These are phyloP conservation scores for Eristalis tenax DNA, from an alignment of 2,888 invertebrate genomes.

Conservation along the genomic window DNA sequence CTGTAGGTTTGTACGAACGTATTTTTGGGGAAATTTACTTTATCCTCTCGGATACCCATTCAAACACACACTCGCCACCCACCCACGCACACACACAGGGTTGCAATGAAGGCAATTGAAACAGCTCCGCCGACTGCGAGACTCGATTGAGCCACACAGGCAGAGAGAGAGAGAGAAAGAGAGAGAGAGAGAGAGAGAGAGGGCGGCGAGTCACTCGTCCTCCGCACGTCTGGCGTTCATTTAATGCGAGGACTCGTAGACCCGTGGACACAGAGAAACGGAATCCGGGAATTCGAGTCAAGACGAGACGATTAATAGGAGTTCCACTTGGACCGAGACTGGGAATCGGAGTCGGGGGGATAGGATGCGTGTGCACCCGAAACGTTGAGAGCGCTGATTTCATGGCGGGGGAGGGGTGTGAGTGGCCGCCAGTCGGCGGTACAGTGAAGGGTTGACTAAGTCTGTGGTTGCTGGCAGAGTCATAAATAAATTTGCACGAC, in stretches of 20 bases:
- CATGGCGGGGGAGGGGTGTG: not conserved
- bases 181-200: not conserved
- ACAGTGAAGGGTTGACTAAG: constrained; percentile 38
- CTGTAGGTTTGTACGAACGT: constrained; percentile 29
- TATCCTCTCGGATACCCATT: constrained; percentile 30
- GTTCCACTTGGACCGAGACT: constrained; percentile 8
- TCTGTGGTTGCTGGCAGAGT: constrained; percentile 38
- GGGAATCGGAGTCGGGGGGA: not conserved
- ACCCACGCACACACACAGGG: not conserved
- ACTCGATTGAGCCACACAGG: constrained; percentile 9
- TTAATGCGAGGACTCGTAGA: constrained; percentile 64
- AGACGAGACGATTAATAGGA: constrained; percentile 27
- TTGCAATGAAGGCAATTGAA: not conserved
- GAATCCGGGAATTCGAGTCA: constrained; percentile 7
- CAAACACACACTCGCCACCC: constrained; percentile 1
- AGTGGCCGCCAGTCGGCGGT: too few relatives aligned
- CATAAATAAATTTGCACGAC: constrained; percentile 58
- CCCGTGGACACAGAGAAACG: constrained; percentile 41
- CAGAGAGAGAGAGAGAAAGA: not conserved
- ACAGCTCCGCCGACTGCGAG: not conserved
- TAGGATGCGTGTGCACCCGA: constrained; percentile 54
- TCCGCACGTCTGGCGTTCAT: constrained; percentile 61
- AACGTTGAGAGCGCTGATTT: constrained; percentile 55
- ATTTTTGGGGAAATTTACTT: constrained; percentile 65
- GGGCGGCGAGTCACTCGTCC: constrained; percentile 37